Conservation (phyloP, 37 sponge, comb jelly and placozoan genomes). For the Trichoplax adhaerens region DNA sequence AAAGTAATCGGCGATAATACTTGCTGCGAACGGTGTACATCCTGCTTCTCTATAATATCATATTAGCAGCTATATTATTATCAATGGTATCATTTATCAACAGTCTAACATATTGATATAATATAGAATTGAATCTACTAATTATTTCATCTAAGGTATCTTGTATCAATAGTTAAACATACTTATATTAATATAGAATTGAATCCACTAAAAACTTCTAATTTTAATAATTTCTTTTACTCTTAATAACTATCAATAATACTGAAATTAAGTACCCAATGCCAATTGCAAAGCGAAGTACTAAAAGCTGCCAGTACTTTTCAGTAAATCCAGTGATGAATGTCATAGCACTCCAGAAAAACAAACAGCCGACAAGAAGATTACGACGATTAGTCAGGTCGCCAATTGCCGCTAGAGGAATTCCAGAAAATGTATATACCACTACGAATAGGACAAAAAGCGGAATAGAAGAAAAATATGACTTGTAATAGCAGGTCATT, state of each 20-base stretch:
- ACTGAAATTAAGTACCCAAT: slow-evolving; percentile 23
- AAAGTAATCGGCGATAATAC: slow-evolving; percentile 63
- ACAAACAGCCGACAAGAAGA: slow-evolving; percentile 30
- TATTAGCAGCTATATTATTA: too few species aligned
- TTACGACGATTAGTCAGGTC: slow-evolving; percentile 39
- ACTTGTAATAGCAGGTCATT: too few species aligned
- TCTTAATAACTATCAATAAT: too few species aligned
- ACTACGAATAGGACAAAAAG: not conserved
- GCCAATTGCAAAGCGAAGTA: slow-evolving; percentile 45
- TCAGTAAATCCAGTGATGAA: slow-evolving; percentile 50
- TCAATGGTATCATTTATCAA: too few species aligned
- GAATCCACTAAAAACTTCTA: not conserved
- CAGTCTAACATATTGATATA: too few species aligned
- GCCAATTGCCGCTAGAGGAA: slow-evolving; percentile 43
- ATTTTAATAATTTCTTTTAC: too few species aligned
- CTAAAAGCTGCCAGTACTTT: slow-evolving; percentile 47
- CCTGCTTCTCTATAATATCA: slow-evolving; percentile 51
- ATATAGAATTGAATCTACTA: too few species aligned
- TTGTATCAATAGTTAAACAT: not conserved
- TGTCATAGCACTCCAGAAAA: slow-evolving; percentile 43
- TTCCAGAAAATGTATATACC: slow-evolving; percentile 46
- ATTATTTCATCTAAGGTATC: too few species aligned
- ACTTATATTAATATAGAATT: not conserved
- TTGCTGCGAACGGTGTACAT: slow-evolving; percentile 59
- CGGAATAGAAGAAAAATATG: too few species aligned